Base-by-base conservation (phyloP, 2,797 vertebrate genomes). In the Pangasius macronema region DNA sequence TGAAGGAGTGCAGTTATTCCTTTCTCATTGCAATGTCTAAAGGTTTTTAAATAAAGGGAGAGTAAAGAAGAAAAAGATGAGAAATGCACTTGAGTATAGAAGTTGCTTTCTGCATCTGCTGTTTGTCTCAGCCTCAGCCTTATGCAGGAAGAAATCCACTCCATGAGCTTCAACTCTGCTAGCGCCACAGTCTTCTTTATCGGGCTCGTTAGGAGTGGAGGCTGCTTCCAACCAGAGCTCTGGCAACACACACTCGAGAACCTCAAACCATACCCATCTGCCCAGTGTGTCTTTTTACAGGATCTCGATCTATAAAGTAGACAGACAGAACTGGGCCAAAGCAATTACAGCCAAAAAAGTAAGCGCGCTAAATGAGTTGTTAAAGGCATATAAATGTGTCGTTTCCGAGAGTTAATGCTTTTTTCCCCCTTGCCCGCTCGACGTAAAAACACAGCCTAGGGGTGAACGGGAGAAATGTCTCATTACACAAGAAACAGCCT, bases 401-500 rank as follows among this genome's bases (percentile, higher is more conserved):
- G 27, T 42, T 70, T 77, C 49, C 72, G 33, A 82, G 63, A 77
- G 53, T 68, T 88, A 83, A 83, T 83, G 87, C 72, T 30, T 59
- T 79, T 55, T 81, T 30, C 16, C 59, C 67, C 72, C 70, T 82
- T 76, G n/a, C 61, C 30, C 49, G 84, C 72, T 49, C 51, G 14
- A 11, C 18, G 51, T 83, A 49, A 83, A 88, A 88, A 88, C 70
- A 79, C 70, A 82, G 84, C 84, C 87, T 83, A 57, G 13, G 79
- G 70, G 55, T 46, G 49, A 85, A 46, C 68, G 61, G 63, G 75
- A 87, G 83, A 72, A 84, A 84, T 30, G 36, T 82, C 84, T 88
- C 84, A 85, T 85, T 85, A 88, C 83, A 87, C 80, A 83, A 65
- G 42, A 88, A 85, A 85, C 77, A 85, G 67, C 39, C 70, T 79